A percentile compares a stretch with the other conserved stretches of the same genome.
Evolutionary conservation across 2,113 vertebrate genomes (phyloP).

Genomic region (Nanorana parkeri): DNA sequence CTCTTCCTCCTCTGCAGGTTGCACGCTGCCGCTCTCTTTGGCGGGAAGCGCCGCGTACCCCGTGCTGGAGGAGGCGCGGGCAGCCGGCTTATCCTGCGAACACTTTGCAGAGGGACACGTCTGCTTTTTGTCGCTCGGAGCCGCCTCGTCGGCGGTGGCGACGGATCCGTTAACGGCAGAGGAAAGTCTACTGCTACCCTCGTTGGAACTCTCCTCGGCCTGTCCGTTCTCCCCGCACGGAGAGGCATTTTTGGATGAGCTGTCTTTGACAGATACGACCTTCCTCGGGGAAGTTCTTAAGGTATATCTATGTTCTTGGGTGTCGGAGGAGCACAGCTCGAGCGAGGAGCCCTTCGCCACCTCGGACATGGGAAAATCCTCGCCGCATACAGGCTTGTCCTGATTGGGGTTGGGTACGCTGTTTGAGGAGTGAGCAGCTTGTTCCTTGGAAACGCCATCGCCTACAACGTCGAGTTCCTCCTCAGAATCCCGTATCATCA

Average conservation of each 20-base stretch:
- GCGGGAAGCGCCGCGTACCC: constrained; percentile 73
- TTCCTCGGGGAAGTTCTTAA: constrained; percentile 93
- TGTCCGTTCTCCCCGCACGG: constrained; percentile 87
- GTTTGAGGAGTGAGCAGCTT: constrained; percentile 75
- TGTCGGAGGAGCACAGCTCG: constrained; percentile 82
- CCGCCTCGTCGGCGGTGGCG: constrained; percentile 70
- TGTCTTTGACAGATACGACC: constrained; percentile 77
- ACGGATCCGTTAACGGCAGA: constrained; percentile 71
- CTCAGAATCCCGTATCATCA: constrained; percentile 86
- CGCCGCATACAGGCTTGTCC: constrained; percentile 80
- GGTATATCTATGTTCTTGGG: constrained; percentile 95
- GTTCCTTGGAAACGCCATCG: constrained; percentile 82
- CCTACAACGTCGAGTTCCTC: constrained; percentile 91
- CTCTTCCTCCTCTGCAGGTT: constrained; percentile 86
- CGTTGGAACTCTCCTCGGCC: constrained; percentile 78
- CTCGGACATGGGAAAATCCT: constrained; percentile 67
- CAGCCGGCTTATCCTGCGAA: constrained; percentile 70
- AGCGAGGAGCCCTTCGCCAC: constrained; percentile 76
- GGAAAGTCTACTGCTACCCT: constrained; percentile 70
- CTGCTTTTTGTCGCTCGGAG: constrained; percentile 68
- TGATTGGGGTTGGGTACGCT: constrained; percentile 63
- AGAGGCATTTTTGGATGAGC: constrained; percentile 84
- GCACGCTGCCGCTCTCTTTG: constrained; percentile 83
- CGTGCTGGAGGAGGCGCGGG: constrained; percentile 64
- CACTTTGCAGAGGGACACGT: constrained; percentile 69